Evolutionary conservation across 2,797 vertebrate species (phyloP), one percentile per base, ranked within the genome.

Genomic region (Helarctos malayanus): DNA sequence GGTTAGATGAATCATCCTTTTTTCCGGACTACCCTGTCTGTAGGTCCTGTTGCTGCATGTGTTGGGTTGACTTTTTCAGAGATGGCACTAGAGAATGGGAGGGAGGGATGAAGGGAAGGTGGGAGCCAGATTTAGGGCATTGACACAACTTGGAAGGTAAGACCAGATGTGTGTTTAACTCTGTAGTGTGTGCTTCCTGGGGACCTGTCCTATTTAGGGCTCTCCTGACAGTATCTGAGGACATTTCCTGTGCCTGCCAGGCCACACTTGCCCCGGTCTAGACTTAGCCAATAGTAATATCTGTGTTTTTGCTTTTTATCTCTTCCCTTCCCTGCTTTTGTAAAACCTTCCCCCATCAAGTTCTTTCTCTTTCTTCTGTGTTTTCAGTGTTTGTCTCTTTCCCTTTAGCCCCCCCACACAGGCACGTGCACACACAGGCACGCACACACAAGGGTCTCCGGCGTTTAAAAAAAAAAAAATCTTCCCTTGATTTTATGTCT

Each of bases 381-480:
- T 89, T 69, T 91, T 69, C n/a, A 21, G 14, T 14, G 29, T 63
- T 8, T 68, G 4, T 59, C 38, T 65, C 54, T 84, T 79, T 49
- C 32, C 32, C 41, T 61, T 79, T 71, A 61, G 41, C 23, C 9
- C 47, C n/a, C 19, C 29, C 6, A 54, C 21, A 8, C 10, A 14
- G 41, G 41, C 47, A 29, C 5, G 0, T 4, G 2, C 3, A 49
- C 41, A 21, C 25, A 5, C 29, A 35, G 0, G 2, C 25, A 32
- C 9, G 6, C 25, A 23, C 19, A 69, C 27, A 9, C 38, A 45
- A 19, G 7, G 32, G 13, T 73, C 68, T 92, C 29, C 0, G 4
- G 14, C 13, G 4, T 83, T 75, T 59, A 89, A 71, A 83, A 54
- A 73, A 78, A 61, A 73, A 35, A 29, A 7, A 47, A 76, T n/a